Evolutionary conservation across 2,113 vertebrate species (phyloP), one percentile per base, ranked within the genome.

Genomic region (Heterochromis multidens): DNA sequence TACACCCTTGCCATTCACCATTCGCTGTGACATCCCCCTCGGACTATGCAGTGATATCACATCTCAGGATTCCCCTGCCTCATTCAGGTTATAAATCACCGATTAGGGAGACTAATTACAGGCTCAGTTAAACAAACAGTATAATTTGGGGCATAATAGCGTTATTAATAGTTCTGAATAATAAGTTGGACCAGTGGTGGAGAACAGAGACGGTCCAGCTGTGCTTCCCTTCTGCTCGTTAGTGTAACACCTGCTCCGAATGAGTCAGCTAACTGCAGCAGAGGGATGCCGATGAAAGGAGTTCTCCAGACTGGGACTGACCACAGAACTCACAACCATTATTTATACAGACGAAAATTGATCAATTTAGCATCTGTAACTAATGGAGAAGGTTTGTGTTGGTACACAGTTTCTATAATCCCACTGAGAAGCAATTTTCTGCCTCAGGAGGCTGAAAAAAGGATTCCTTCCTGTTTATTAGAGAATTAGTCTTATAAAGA

Each of bases 41-140:
- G 2, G 90, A 79, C 61, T 77, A 85, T 90, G 79, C 2, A 2
- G 5, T 89, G 88, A 93, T 56, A 83, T 89, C 88, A 89, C 52
- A 27, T 27, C 60, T 35, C 35, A 70, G 82, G 19, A 79, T 88
- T 85, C 60, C 86, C 52, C 72, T 23, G 49, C 25, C 79, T 61
- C 25, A 2, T 37, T 77, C 61, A 23, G 60, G 21, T 83, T 40
- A 65, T 92, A 86, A 89, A 86, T 84, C 78, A 83, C 13, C 2
- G 31, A 82, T 85, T 83, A 87, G 63, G 33, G n/a, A 78, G 81
- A 77, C 29, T 87, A 87, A 92, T 92, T 90, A 87, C 83, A 62
- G 80, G 21, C 83, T 80, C 61, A 43, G 46, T 87, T 87, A 60
- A 79, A 89, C 83, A 89, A 91, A 84, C 86, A 54, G 46, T 43